Evolutionary conservation across 2,113 vertebrate genomes (phyloP).

Genomic region (Corythornis vintsioides): DNA sequence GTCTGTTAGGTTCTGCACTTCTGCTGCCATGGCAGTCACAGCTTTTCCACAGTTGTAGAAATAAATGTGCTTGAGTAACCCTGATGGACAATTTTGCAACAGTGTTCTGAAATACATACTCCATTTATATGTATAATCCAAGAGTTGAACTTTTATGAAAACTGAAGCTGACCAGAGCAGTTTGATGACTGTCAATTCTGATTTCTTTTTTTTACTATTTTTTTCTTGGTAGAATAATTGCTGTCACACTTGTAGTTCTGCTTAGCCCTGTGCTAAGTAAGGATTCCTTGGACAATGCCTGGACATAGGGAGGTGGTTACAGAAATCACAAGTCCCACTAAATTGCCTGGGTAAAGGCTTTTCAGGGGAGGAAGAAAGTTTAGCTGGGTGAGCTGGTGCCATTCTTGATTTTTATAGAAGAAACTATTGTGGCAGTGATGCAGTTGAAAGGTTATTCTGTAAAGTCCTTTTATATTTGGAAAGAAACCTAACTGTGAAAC

Average conservation of each 20-base stretch:
- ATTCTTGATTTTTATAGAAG: background rate
- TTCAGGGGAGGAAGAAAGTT: background rate
- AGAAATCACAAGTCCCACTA: background rate
- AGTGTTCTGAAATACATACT: background rate
- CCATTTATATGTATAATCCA: background rate
- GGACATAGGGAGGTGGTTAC: background rate
- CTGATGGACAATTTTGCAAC: background rate
- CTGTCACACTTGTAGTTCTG: background rate
- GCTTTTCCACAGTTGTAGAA: background rate
- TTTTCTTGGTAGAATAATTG: background rate
- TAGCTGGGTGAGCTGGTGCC: background rate
- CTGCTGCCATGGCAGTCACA: background rate
- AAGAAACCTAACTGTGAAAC: slow-evolving; percentile 21
- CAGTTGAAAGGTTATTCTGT: background rate
- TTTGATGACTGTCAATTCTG: background rate
- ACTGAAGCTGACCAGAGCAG: background rate
- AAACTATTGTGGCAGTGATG: background rate
- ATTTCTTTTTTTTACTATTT: background rate
- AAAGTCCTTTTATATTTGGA: slow-evolving; percentile 28
- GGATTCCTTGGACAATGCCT: background rate
- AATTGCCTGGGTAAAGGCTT: background rate
- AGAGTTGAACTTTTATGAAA: background rate
- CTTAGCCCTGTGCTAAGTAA: background rate
- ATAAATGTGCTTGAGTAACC: background rate
- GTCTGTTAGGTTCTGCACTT: rapidly evolving